Conservation (phyloP, 2,797 vertebrate genomes). For the Gastrophryne carolinensis region DNA sequence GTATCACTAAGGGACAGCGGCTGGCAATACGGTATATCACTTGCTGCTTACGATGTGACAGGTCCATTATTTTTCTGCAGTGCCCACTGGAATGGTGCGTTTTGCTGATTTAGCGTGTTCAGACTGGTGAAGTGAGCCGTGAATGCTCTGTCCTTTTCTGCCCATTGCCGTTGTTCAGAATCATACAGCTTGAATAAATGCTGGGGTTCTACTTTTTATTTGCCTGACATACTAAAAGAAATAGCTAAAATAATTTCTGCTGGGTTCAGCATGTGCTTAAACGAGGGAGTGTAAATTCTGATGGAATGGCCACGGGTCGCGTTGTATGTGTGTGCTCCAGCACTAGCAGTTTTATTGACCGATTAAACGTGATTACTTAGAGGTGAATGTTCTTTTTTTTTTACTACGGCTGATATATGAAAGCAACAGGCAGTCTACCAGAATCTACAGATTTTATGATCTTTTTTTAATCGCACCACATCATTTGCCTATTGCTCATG, state of each 20-base stretch:
- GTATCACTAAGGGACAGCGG: background rate
- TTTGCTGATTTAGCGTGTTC: constrained; percentile 41
- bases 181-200: constrained; percentile 48
- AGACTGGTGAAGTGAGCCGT: constrained; percentile 46
- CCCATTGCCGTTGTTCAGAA: constrained; percentile 45
- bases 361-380: constrained; percentile 64
- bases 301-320: constrained; percentile 52
- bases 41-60: background rate
- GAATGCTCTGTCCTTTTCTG: constrained; percentile 33
- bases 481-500: too few relatives aligned
- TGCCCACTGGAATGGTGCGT: constrained; percentile 2
- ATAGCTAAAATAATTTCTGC: constrained; percentile 54
- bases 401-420: background rate
- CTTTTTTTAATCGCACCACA: background rate
- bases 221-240: constrained; percentile 52
- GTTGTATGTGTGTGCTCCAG: constrained; percentile 5
- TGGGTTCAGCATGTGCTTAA: constrained; percentile 49
- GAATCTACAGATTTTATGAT: background rate
- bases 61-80: background rate
- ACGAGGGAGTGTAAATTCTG: constrained; percentile 52
- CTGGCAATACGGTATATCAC: background rate
- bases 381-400: constrained; percentile 21
- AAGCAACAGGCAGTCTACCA: background rate
- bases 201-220: constrained; percentile 43
- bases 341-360: constrained; percentile 64